Conservation (phyloP, 2,888 invertebrate genomes). For the Aricia artaxerxes region DNA sequence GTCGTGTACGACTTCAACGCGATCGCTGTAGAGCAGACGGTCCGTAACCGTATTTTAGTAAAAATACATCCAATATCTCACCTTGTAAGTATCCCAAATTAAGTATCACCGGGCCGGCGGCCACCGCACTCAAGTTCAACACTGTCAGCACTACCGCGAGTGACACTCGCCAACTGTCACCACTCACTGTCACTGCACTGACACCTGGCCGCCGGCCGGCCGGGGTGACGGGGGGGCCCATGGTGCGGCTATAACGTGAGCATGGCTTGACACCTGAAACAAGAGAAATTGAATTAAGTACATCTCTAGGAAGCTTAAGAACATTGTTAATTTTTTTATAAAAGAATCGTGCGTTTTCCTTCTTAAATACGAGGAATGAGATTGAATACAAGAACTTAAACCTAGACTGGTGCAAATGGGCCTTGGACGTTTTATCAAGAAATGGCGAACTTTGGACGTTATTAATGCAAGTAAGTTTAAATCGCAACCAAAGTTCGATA, state of each 20-base stretch:
- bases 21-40: too few relatives aligned
- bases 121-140: slow-evolving; percentile 56
- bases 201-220: slow-evolving; percentile 48
- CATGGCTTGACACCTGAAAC: slow-evolving; percentile 53
- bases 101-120: slow-evolving; percentile 66
- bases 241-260: slow-evolving; percentile 53
- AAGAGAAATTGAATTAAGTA: slow-evolving; percentile 41
- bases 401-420: too few relatives aligned
- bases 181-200: slow-evolving; percentile 45
- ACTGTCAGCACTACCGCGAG: slow-evolving; percentile 61
- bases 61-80: slow-evolving; percentile 43
- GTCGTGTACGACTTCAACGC: too few relatives aligned
- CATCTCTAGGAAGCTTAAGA: not conserved
- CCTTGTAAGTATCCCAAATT: slow-evolving; percentile 74
- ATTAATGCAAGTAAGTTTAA: too few relatives aligned
- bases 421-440: too few relatives aligned
- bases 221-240: slow-evolving; percentile 68
- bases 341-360: too few relatives aligned
- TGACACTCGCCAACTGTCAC: slow-evolving; percentile 57
- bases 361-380: too few relatives aligned
- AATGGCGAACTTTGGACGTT: too few relatives aligned
- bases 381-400: too few relatives aligned
- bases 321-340: too few relatives aligned
- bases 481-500: too few relatives aligned
- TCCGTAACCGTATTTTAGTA: not conserved